Evolutionary conservation across 1,140 invertebrate genomes (phyloP), one percentile per base, ranked within the genome.

Genomic region (Lethrus apterus): DNA sequence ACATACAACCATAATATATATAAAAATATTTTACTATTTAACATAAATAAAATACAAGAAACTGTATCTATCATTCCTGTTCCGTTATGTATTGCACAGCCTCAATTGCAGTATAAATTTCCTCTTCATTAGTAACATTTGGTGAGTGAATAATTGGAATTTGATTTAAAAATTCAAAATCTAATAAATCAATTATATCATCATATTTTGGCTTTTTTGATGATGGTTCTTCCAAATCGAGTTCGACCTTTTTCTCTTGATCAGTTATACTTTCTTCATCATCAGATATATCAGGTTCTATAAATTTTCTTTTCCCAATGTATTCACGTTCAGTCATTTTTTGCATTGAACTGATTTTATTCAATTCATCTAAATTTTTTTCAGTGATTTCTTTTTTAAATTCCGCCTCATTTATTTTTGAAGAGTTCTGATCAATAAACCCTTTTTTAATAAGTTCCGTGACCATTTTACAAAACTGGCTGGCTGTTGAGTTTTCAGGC

Each of bases 201-300:
- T 29, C 24, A 7, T 26, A 10, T 17, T 29, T 42, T 4, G 29
- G 14, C 17, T 24, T 19, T 17, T 42, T 42, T 13, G 23, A 42
- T 26, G 40, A 24, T 0, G 40, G 40, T 29, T 42, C 40, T 29
- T 42, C 40, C 14, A 29, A 32, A n/a, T 14, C 33, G 15, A 19
- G 18, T 8, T 33, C 13, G 13, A 33, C 5, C 4, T 33, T 5
- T 14, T 33, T 33, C 5, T 13, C 14, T 4, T 33, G 13, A 33
- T 33, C 31, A n/a, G n/a, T n/a, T n/a, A n/a, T n/a, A n/a, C n/a
- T n/a, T n/a, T 44, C 42, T 7, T 44, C 42, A 32, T 44, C 42
- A n/a, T 44, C 42, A 4, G 40, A 42, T 7, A 42, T 42, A 3
- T 42, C 40, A 4, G 40, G 40, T 13, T 42, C 40, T 1, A 42